Evolutionary conservation across 2,797 vertebrate species (phyloP).

Genomic region (Eleutherodactylus coqui): DNA sequence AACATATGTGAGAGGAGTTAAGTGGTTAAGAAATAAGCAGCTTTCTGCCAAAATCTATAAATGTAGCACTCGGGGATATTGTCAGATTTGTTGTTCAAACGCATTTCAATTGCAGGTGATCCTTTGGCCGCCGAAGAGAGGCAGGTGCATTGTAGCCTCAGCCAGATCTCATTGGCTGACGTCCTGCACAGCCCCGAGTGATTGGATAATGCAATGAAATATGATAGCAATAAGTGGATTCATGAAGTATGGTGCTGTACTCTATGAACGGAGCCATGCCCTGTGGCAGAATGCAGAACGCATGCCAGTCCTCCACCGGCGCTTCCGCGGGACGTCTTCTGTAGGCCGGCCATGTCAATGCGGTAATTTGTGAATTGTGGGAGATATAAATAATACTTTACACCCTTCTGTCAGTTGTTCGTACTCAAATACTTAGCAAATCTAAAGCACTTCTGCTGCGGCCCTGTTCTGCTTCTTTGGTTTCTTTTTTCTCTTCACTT

Average conservation of each 20-base stretch:
- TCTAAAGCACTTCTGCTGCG: too few species aligned
- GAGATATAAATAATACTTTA: too few species aligned
- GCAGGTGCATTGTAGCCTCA: not conserved
- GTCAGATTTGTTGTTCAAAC: conserved; percentile 9
- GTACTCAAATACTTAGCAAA: too few species aligned
- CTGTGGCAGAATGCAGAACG: not conserved
- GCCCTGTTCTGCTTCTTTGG: too few species aligned
- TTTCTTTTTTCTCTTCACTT: too few species aligned
- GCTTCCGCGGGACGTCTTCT: not conserved
- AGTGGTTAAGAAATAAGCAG: conserved; percentile 19
- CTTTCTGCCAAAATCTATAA: not conserved
- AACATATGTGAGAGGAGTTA: not conserved
- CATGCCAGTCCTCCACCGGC: not conserved
- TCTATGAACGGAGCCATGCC: not conserved
- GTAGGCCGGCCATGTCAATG: not conserved
- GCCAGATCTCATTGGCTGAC: conserved; percentile 34
- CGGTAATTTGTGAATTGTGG: not conserved
- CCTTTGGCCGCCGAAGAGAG: conserved; percentile 14
- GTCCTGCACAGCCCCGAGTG: conserved; percentile 32
- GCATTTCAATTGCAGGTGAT: not conserved
- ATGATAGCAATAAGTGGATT: conserved; percentile 20
- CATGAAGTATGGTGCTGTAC: not conserved
- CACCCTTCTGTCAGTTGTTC: too few species aligned
- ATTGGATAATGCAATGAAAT: conserved; percentile 20
- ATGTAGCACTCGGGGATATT: not conserved